A percentile compares a stretch with the other conserved stretches of the same genome.
Conservation (phyloP, 2,113 vertebrate genomes). For the Nasalis larvatus region DNA sequence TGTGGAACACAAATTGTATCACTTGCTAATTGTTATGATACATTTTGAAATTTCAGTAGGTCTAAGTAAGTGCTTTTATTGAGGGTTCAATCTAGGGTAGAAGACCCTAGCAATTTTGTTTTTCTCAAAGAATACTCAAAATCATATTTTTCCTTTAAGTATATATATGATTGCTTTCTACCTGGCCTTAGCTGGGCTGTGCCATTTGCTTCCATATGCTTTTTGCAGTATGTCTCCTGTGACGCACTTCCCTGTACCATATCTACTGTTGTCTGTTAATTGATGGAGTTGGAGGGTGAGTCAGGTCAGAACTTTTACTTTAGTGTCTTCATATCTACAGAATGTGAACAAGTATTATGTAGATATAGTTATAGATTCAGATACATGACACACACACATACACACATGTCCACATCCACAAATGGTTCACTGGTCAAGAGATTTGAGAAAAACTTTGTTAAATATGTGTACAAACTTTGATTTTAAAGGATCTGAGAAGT, state of each 20-base stretch:
- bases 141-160: background rate
- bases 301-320: background rate
- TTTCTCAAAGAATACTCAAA: background rate
- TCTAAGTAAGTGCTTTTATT: background rate
- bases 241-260: background rate
- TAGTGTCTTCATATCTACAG: background rate
- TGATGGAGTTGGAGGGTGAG: background rate
- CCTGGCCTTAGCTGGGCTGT: background rate
- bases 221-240: background rate
- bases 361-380: background rate
- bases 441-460: background rate
- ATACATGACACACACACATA: background rate
- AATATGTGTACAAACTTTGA: background rate
- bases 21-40: background rate
- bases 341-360: background rate
- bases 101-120: background rate
- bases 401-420: background rate
- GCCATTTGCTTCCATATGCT: background rate
- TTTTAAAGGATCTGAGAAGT: background rate
- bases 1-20: background rate
- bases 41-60: slow-evolving; percentile 3
- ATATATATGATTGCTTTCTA: background rate
- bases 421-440: background rate
- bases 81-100: background rate
- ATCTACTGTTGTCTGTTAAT: background rate